A percentile compares a stretch with the other conserved stretches of the same genome.
Conservation (phyloP, 2,888 invertebrate species). For the Limnephilus lunatus region DNA sequence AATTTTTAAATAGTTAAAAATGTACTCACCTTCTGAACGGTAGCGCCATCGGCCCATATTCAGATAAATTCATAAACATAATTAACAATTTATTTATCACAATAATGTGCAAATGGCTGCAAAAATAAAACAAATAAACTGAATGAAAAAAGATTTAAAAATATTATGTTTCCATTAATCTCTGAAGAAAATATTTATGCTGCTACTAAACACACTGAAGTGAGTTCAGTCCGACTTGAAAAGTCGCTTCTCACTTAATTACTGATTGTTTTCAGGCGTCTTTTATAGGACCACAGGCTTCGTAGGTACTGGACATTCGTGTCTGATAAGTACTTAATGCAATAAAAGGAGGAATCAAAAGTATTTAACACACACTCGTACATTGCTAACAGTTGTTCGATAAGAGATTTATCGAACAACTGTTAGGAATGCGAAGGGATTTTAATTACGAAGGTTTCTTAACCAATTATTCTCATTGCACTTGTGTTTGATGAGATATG, state of each 20-base stretch:
- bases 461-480: neutral
- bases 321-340: slow-evolving; percentile 77
- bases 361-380: slow-evolving; percentile 38
- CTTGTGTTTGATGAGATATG: neutral
- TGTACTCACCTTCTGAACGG: slow-evolving; percentile 52
- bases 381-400: neutral
- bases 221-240: slow-evolving; percentile 76
- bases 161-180: neutral
- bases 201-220: slow-evolving; percentile 69
- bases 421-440: slow-evolving; percentile 28
- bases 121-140: neutral
- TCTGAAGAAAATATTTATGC: neutral
- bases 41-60: slow-evolving; percentile 50
- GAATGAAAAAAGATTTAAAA: neutral
- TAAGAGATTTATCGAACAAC: slow-evolving; percentile 16
- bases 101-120: slow-evolving; percentile 22
- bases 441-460: slow-evolving; percentile 34
- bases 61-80: slow-evolving; percentile 55
- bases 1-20: neutral
- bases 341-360: slow-evolving; percentile 71
- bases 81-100: slow-evolving; percentile 14
- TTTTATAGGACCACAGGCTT: slow-evolving; percentile 57
- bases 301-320: slow-evolving; percentile 66
- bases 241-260: slow-evolving; percentile 77
- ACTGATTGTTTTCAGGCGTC: slow-evolving; percentile 24